A percentile compares a stretch with the other conserved stretches of the same genome.
These are phyloP conservation scores for Synergus itoensis DNA, from an alignment of 2,888 invertebrate species.

Conservation along the genomic window DNA sequence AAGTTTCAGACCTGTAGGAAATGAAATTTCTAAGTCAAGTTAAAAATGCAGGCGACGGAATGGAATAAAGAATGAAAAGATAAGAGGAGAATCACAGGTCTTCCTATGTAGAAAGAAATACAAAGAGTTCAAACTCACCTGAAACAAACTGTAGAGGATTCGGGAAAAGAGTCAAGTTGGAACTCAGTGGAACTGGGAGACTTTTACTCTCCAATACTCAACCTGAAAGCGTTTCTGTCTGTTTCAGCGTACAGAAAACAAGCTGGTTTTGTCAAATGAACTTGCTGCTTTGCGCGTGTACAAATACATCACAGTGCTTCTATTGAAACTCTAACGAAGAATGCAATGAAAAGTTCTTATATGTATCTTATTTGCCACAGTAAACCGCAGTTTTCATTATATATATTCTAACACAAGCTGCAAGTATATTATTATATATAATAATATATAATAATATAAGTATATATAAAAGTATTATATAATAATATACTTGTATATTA, in stretches of 20 bases:
- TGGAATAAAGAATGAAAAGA: constrained; percentile 56
- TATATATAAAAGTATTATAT: too few relatives aligned
- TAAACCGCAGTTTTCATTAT: neutral
- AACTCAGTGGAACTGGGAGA: constrained; percentile 14
- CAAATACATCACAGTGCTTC: neutral
- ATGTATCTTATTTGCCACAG: neutral
- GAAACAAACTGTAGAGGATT: constrained; percentile 52
- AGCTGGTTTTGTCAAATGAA: constrained; percentile 4
- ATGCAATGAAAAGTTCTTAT: constrained; percentile 5
- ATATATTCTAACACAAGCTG: too few relatives aligned
- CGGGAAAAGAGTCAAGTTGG: constrained; percentile 39
- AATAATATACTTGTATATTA: too few relatives aligned
- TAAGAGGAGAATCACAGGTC: constrained; percentile 48
- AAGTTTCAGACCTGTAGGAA: constrained; percentile 44
- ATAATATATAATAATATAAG: too few relatives aligned
- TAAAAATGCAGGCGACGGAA: constrained; percentile 53
- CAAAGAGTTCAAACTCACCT: constrained; percentile 49
- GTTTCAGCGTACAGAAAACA: constrained; percentile 7
- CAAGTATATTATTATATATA: too few relatives aligned
- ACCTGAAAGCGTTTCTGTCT: neutral
- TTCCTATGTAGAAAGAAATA: constrained; percentile 29
- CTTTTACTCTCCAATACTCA: neutral
- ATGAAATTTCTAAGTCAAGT: constrained; percentile 46
- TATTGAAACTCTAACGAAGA: constrained; percentile 10
- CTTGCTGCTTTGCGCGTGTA: neutral